These are phyloP conservation scores for Arge pagana DNA, from an alignment of 2,888 invertebrate genomes.

Conservation along the genomic window DNA sequence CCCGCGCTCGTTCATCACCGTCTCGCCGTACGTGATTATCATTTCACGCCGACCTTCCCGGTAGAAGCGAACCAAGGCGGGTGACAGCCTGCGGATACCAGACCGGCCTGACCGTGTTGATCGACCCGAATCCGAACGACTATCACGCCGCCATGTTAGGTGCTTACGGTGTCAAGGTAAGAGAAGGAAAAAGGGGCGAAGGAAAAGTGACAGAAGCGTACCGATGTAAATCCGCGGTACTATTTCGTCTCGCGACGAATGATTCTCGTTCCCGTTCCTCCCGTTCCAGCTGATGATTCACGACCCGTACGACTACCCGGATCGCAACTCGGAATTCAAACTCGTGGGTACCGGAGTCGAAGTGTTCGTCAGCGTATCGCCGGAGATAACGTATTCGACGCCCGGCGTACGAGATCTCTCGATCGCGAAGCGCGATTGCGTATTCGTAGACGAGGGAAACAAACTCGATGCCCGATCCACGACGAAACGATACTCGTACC, in stretches of 20 bases:
- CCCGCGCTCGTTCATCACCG: too few relatives aligned
- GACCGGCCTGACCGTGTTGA: slow-evolving; percentile 67
- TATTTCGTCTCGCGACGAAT: too few relatives aligned
- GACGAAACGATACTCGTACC: slow-evolving; percentile 62
- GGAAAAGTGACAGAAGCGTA: too few relatives aligned
- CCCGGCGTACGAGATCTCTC: slow-evolving; percentile 60
- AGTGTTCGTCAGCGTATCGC: slow-evolving; percentile 67
- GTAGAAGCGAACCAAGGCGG: slow-evolving; percentile 59
- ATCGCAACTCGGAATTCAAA: slow-evolving; percentile 66
- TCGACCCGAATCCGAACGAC: slow-evolving; percentile 64
- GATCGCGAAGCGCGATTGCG: slow-evolving; percentile 63
- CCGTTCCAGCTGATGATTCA: slow-evolving; percentile 66
- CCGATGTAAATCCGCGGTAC: too few relatives aligned
- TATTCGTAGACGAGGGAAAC: slow-evolving; percentile 63
- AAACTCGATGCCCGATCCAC: background rate
- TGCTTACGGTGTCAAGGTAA: slow-evolving; percentile 66
- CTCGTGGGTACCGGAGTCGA: slow-evolving; percentile 64
- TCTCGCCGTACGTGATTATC: too few relatives aligned
- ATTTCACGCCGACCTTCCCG: too few relatives aligned
- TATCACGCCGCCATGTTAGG: slow-evolving; percentile 68
- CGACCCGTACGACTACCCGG: slow-evolving; percentile 68
- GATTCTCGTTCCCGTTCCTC: too few relatives aligned
- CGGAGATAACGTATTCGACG: slow-evolving; percentile 69
- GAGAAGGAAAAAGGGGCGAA: background rate
- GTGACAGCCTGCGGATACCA: slow-evolving; percentile 72